Conservation (phyloP, 1,140 invertebrate species). For the Hycleus phaleratus region DNA sequence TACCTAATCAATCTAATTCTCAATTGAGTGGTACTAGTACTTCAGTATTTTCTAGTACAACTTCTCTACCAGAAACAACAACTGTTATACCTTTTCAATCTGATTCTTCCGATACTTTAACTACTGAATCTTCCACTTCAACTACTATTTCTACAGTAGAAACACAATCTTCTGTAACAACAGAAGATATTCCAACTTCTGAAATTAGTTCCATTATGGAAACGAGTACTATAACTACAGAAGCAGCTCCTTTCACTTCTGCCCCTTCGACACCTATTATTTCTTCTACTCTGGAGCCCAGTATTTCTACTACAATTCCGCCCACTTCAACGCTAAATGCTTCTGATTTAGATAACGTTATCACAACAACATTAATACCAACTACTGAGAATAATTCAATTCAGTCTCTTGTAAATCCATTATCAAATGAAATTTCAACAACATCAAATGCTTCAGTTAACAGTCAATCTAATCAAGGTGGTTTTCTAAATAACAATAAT, state of each 20-base stretch:
- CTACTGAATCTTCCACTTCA: not conserved
- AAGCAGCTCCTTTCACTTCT: no score
- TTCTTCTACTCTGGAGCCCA: not conserved
- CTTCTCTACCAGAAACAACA: constrained; percentile 5
- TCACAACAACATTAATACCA: not conserved
- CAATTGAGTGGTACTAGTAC: not conserved
- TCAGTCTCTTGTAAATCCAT: not conserved
- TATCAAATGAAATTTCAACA: not conserved
- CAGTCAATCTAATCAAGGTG: constrained; percentile 18
- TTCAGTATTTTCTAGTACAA: not conserved
- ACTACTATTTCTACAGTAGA: no score
- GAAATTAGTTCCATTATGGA: no score
- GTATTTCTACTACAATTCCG: no score
- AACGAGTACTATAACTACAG: no score
- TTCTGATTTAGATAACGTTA: no score
- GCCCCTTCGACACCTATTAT: not conserved
- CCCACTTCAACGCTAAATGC: no score
- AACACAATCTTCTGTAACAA: no score
- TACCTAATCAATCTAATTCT: no score
- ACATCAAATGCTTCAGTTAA: not conserved
- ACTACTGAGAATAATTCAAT: not conserved
- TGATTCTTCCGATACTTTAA: constrained; percentile 3
- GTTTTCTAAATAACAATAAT: constrained; percentile 9
- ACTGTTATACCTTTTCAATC: not conserved
- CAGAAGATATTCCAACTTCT: no score